Evolutionary conservation across 2,113 vertebrate genomes (phyloP), one percentile per base, ranked within the genome.

Genomic region (Capreolus pygargus): DNA sequence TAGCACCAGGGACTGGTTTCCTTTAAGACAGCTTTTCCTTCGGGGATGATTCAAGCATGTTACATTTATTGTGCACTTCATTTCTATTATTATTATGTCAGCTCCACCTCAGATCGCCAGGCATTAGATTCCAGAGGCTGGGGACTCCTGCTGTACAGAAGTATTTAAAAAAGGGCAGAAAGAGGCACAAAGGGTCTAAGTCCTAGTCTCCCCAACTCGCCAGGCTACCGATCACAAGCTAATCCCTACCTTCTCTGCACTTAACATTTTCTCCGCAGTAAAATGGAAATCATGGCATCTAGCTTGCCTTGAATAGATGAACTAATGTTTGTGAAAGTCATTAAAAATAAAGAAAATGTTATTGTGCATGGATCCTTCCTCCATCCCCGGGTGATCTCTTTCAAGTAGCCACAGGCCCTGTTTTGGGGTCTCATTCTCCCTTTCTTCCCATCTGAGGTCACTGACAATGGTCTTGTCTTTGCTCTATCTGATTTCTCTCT

Each of bases 401-500:
- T 96, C 95, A 94, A 95, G 93, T 39, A 43, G 25, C 55, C 89
- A 36, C 57, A 23, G 28, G 70, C 28, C 82, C 54, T 61, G 64
- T 67, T 11, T 89, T 74, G 90, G 90, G 81, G 36, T 94, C 95
- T 30, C 0, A 3, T 45, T 95, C 86, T 91, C 54, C 25, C 60
- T 81, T 11, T 30, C 93, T n/a, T 86, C 88, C 85, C 97, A 81
- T 95, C 70, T 93, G 95, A n/a, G 94, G 94, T 79, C 97, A 27
- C 89, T n/a, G 93, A 84, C 95, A 97, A 79, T 79, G 87, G 70
- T 33, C 95, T 89, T 91, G 93, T 85, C 96, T 97, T 84, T 85
- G 88, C 95, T 97, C 84, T 43, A 39, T 91, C 86, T 55, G 74
- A 64, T 70, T 97, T 97, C 91, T 84, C 95, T 98, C 96, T 98